Base-by-base conservation (phyloP, 2,113 vertebrate species). In the Tupaia tana region DNA sequence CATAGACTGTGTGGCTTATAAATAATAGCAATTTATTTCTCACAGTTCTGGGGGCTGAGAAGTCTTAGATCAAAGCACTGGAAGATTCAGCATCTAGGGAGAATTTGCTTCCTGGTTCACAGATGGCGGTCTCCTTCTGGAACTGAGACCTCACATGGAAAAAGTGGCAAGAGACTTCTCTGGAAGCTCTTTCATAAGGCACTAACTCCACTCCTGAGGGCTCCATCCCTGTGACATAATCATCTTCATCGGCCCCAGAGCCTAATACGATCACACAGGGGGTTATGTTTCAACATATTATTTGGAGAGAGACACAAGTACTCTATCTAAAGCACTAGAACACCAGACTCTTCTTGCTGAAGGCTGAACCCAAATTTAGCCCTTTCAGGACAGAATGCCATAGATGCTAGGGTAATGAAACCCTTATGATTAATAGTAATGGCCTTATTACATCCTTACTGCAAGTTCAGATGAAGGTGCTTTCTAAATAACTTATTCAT, bases 301-400 rank as follows among this genome's bases (percentile, higher is more conserved):
- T 18, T 89, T 16, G 52, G 3, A 3, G 59, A 11, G 74, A 43
- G 54, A 12, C 29, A 63, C 31, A 90, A 61, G 14, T 18, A 22
- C 82, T 71, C 27, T 8, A 19, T 74, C 80, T 56, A 25, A 10
- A 74, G 80, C 78, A 24, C 11, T 27, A 25, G 19, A 34, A 66
- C 8, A 79, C 58, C 52, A 52, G 20, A 82, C 14, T 24, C 25
- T 43, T 4, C 24, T 18, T 85, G 73, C 12, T 31, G 20, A 92
- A 86, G 14, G 20, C 24, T 74, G 9, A 91, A 83, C 16, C 20
- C 34, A 59, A 84, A 58, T 9, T 29, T 8, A 79, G 75, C 10
- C n/a, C 29, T 77, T 97, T 75, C 84, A 95, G 71, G 94, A 78
- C 19, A 97, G 78, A 95, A 97, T n/a, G 90, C 71, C 94, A 31